These are phyloP conservation scores for Tipula helvola DNA, from an alignment of 2,888 invertebrate genomes.

Conservation along the genomic window DNA sequence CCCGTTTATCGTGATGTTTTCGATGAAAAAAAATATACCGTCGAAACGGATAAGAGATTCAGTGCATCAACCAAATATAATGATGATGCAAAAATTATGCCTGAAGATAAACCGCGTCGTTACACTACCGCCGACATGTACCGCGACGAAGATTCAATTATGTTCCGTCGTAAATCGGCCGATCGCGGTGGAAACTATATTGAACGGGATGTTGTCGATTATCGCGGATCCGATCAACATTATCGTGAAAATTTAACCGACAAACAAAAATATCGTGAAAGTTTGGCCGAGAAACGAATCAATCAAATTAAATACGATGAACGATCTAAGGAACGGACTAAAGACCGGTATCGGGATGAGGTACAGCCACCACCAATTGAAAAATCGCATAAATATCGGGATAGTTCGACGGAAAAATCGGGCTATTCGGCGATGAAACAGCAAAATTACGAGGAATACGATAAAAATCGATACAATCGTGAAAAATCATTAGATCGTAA, in stretches of 20 bases:
- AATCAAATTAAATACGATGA: constrained; percentile 10
- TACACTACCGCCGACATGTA: background rate
- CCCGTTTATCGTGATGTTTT: constrained; percentile 13
- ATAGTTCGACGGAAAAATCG: background rate
- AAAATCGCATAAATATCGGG: constrained; percentile 23
- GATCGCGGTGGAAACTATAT: background rate
- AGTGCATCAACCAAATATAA: background rate
- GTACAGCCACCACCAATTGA: background rate
- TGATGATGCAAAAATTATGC: background rate
- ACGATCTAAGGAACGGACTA: background rate
- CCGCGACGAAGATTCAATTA: background rate
- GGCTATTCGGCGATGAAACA: constrained; percentile 26
- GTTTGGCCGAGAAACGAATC: constrained; percentile 5
- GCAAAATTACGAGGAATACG: constrained; percentile 20
- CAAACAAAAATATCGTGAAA: constrained; percentile 33
- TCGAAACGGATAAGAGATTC: constrained; percentile 8
- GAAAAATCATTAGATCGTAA: constrained; percentile 7
- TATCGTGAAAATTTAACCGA: constrained; percentile 32
- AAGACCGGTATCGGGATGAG: constrained; percentile 17
- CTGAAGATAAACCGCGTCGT: background rate
- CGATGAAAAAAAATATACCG: constrained; percentile 10
- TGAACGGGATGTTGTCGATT: constrained; percentile 6
- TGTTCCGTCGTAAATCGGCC: background rate
- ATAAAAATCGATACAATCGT: constrained; percentile 10
- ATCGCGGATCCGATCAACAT: constrained; percentile 24